Conservation (phyloP, 2,113 vertebrate genomes). For the Theristicus caerulescens region DNA sequence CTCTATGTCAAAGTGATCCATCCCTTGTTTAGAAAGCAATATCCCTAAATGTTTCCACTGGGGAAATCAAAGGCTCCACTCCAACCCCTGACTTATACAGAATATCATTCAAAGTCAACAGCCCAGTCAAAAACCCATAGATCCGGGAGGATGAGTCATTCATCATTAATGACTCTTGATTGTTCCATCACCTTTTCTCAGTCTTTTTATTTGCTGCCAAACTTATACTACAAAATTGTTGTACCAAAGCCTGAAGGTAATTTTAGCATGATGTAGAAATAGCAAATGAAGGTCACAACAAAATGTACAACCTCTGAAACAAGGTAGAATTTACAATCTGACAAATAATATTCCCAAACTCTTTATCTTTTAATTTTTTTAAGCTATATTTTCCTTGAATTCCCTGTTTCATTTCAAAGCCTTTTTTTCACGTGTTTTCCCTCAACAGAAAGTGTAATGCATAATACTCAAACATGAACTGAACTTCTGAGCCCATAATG, state of each 20-base stretch:
- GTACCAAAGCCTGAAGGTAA: not conserved
- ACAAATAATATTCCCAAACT: not conserved
- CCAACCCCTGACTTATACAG: not conserved
- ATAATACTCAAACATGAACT: not conserved
- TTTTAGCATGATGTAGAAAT: not conserved
- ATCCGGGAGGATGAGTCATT: conserved; percentile 4
- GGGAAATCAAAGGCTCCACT: conserved; percentile 28
- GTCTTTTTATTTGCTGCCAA: conserved; percentile 6
- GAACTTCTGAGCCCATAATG: not conserved
- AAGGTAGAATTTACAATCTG: not conserved
- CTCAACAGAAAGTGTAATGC: not conserved
- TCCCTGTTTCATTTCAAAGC: not conserved
- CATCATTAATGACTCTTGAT: conserved; percentile 36
- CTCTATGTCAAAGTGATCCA: not conserved
- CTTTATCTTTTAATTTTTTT: not conserved
- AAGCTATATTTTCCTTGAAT: not conserved
- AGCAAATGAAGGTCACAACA: not conserved
- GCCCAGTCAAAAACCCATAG: not conserved
- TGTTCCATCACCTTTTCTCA: conserved; percentile 17
- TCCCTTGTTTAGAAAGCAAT: conserved; percentile 31
- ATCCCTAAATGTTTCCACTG: not conserved
- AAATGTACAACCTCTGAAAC: not conserved
- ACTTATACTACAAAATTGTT: not conserved
- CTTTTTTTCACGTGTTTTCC: not conserved
- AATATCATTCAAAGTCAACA: conserved; percentile 11